Evolutionary conservation across 2,888 invertebrate genomes (phyloP).

Genomic region (Ormyrus rosae): DNA sequence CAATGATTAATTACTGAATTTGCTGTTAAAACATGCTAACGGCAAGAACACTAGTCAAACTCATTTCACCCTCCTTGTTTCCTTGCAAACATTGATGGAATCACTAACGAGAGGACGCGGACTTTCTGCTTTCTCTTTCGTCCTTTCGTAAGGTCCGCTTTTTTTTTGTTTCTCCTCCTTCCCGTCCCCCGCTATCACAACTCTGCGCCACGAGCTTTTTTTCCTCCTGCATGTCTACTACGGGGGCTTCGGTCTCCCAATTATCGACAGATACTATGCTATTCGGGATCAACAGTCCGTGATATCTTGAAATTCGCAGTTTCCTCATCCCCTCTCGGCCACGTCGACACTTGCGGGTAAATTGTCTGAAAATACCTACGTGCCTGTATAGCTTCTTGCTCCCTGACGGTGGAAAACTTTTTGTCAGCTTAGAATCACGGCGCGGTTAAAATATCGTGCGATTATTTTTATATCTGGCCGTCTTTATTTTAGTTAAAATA

Average conservation of each 20-base stretch:
- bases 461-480: not conserved
- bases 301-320: constrained; percentile 57
- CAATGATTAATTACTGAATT: too few relatives aligned
- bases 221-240: constrained; percentile 7
- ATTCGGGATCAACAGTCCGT: constrained; percentile 60
- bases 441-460: not conserved
- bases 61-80: not conserved
- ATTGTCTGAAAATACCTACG: constrained; percentile 54
- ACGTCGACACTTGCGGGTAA: constrained; percentile 49
- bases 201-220: constrained; percentile 1
- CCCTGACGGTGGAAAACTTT: constrained; percentile 9
- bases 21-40: too few relatives aligned
- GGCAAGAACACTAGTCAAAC: too few relatives aligned
- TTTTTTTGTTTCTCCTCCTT: not conserved
- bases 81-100: constrained; percentile 2
- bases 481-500: too few relatives aligned
- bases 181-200: not conserved
- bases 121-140: not conserved
- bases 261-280: constrained; percentile 57
- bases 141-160: not conserved
- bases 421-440: constrained; percentile 14
- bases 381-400: constrained; percentile 27
- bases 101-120: not conserved
- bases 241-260: constrained; percentile 50
- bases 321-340: not conserved